Evolutionary conservation across 1,140 invertebrate genomes (phyloP).

Genomic region (Palaemon carinicauda): DNA sequence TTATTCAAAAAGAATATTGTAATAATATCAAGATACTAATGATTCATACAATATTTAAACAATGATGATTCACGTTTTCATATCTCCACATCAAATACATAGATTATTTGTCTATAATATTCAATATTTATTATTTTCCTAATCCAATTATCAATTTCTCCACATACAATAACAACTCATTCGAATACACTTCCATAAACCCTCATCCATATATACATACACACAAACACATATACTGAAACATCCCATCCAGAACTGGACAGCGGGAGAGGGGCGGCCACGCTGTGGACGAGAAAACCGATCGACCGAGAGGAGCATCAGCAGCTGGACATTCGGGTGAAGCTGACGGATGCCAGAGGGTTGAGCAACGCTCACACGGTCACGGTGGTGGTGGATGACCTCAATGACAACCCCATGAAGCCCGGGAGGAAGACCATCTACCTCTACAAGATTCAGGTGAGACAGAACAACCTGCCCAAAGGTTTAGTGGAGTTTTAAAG

Average conservation of each 20-base stretch:
- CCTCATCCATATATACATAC: neutral
- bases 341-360: neutral
- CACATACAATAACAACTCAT: too few species aligned
- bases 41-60: too few species aligned
- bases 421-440: neutral
- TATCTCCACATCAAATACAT: too few species aligned
- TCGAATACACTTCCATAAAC: too few species aligned
- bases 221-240: neutral
- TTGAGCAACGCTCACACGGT: neutral
- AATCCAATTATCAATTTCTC: too few species aligned
- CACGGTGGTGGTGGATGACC: slow-evolving; percentile 15
- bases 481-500: too few species aligned
- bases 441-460: neutral
- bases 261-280: neutral
- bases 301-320: neutral
- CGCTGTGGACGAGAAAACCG: neutral
- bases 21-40: too few species aligned
- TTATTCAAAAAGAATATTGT: too few species aligned
- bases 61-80: too few species aligned
- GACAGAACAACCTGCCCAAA: too few species aligned
- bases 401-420: slow-evolving; percentile 12
- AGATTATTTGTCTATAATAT: too few species aligned
- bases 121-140: too few species aligned
- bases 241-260: neutral
- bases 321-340: neutral